These are phyloP conservation scores for Drosophila chauvacae DNA, from an alignment of 1,140 invertebrate genomes.

Conservation along the genomic window DNA sequence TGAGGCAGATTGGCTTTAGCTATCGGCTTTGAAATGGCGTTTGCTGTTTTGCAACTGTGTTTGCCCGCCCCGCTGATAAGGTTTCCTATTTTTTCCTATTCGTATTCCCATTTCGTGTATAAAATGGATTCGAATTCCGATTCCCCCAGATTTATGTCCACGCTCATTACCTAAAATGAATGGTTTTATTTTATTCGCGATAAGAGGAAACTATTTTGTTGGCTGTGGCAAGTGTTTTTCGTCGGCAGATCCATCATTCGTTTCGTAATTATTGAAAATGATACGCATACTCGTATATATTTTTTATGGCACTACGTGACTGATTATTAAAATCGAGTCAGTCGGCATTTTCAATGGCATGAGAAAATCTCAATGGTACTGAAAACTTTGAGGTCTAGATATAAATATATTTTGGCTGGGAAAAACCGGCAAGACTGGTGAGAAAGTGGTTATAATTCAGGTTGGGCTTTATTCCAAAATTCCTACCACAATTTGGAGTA, in stretches of 20 bases:
- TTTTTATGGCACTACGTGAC: conserved; percentile 22
- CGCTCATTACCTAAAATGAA: conserved; percentile 36
- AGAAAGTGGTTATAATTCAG: not conserved
- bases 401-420: not conserved
- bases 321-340: conserved; percentile 10
- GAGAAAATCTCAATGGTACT: conserved; percentile 13
- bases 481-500: not conserved
- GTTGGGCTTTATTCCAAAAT: not conserved
- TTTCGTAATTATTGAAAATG: conserved; percentile 29
- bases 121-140: conserved; percentile 4
- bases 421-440: not conserved
- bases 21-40: conserved; percentile 41
- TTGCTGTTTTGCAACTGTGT: conserved; percentile 67
- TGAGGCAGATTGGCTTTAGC: conserved; percentile 9
- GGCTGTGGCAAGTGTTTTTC: conserved; percentile 65
- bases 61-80: conserved; percentile 49
- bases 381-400: conserved; percentile 5
- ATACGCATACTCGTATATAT: not conserved
- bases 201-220: conserved; percentile 38
- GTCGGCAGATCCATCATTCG: conserved; percentile 26
- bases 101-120: conserved; percentile 16
- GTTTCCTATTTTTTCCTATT: conserved; percentile 25
- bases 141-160: conserved; percentile 4
- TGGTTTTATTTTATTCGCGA: conserved; percentile 32
- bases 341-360: conserved; percentile 6